Evolutionary conservation across 2,797 vertebrate species (phyloP).

Genomic region (Gobionotothen gibberifrons): DNA sequence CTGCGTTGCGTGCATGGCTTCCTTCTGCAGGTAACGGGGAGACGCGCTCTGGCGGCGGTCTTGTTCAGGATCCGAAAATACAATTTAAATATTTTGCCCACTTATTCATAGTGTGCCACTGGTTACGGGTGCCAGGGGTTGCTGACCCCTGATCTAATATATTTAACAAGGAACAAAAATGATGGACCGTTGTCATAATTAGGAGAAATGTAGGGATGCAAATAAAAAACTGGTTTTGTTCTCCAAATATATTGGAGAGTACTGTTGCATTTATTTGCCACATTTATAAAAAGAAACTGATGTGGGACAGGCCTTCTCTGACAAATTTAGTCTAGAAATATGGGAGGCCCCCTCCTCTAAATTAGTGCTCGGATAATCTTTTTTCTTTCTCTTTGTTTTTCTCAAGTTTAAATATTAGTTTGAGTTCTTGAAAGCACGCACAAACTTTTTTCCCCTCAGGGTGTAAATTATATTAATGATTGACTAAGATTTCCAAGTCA

Average conservation of each 20-base stretch:
- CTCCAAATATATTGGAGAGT: neutral
- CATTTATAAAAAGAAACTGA: neutral
- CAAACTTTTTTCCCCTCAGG: slow-evolving; percentile 16
- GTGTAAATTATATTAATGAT: slow-evolving; percentile 15
- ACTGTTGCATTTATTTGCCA: neutral
- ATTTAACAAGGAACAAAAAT: too few relatives aligned
- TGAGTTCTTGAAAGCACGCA: slow-evolving; percentile 1
- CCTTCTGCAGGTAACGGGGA: too few relatives aligned
- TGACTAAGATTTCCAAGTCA: slow-evolving; percentile 35
- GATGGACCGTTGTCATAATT: neutral
- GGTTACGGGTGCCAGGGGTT: too few relatives aligned
- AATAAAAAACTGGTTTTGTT: neutral
- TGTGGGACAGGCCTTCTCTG: neutral
- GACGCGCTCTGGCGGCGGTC: too few relatives aligned
- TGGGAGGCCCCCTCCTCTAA: too few relatives aligned
- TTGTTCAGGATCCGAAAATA: too few relatives aligned
- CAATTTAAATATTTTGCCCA: too few relatives aligned
- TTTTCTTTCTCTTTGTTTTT: too few relatives aligned
- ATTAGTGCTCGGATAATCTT: too few relatives aligned
- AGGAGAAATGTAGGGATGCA: neutral
- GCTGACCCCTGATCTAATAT: too few relatives aligned
- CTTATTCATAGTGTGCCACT: too few relatives aligned
- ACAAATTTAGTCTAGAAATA: neutral
- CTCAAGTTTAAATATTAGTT: neutral
- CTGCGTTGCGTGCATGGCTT: too few relatives aligned